Evolutionary conservation across 2,797 vertebrate genomes (phyloP).

Genomic region (Sebastes elongatus): DNA sequence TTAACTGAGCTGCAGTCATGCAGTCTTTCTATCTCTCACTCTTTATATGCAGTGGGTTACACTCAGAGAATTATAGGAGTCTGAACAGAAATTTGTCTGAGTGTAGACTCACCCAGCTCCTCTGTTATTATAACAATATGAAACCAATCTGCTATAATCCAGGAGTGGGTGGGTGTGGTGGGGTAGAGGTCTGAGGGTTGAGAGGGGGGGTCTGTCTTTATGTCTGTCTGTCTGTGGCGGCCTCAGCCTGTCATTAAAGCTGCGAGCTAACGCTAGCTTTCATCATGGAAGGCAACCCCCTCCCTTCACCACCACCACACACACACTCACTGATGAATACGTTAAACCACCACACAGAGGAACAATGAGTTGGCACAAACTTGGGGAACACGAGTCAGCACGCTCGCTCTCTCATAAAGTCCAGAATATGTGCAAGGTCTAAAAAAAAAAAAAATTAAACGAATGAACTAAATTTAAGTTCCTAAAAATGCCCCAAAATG

Average conservation of each 20-base stretch:
- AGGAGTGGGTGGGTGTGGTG: constrained; percentile 52
- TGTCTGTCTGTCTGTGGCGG: constrained; percentile 39
- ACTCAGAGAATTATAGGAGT: constrained; percentile 12
- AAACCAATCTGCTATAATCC: constrained; percentile 64
- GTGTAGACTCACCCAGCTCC: constrained; percentile 15
- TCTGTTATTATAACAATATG: constrained; percentile 68
- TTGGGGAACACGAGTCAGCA: constrained; percentile 69
- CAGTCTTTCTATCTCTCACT: not conserved
- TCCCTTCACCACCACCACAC: constrained; percentile 38
- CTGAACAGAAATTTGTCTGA: constrained; percentile 41
- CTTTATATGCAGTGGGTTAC: not conserved
- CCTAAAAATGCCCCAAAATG: constrained; percentile 49
- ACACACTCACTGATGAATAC: constrained; percentile 45
- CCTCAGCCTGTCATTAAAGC: constrained; percentile 73
- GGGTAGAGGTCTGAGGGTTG: constrained; percentile 1
- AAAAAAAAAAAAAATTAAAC: constrained; percentile 23
- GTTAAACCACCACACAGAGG: constrained; percentile 56
- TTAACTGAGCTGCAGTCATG: not conserved
- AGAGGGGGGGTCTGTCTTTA: constrained; percentile 37
- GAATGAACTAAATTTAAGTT: constrained; percentile 47
- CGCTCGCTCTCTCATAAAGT: constrained; percentile 23
- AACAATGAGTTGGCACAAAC: constrained; percentile 74
- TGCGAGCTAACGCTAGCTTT: constrained; percentile 68
- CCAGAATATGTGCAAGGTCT: constrained; percentile 18
- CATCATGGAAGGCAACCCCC: constrained; percentile 61